Conservation (phyloP, 2,888 invertebrate genomes). For the Bembecia ichneumoniformis region DNA sequence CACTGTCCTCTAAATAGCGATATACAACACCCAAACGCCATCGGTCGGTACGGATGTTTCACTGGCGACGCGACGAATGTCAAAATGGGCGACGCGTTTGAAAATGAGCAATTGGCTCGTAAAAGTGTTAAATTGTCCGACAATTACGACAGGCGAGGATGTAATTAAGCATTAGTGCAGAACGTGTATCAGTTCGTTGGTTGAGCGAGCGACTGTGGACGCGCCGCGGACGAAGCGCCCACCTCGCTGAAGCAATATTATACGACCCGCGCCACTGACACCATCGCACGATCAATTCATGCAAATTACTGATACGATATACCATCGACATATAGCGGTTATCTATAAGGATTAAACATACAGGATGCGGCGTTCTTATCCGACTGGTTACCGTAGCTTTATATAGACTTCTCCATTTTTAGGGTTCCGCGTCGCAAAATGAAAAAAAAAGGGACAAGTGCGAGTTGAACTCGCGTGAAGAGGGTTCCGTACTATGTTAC, state of each 20-base stretch:
- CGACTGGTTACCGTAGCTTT: too few relatives aligned
- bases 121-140: constrained; percentile 43
- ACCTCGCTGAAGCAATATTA: constrained; percentile 1
- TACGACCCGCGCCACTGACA: constrained; percentile 32
- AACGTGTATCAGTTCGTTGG: constrained; percentile 66
- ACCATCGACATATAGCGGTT: constrained; percentile 21
- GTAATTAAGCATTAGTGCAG: constrained; percentile 57
- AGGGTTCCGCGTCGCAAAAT: too few relatives aligned
- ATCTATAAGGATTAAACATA: too few relatives aligned
- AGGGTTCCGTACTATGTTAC: too few relatives aligned
- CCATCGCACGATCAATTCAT: constrained; percentile 64
- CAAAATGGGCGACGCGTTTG: constrained; percentile 28
- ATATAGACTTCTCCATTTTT: too few relatives aligned
- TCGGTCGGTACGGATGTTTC: constrained; percentile 21
- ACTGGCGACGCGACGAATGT: constrained; percentile 16
- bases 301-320: constrained; percentile 61
- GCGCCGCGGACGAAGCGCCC: constrained; percentile 15
- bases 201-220: constrained; percentile 62
- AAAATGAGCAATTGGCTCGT: constrained; percentile 32
- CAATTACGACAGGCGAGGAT: constrained; percentile 54
- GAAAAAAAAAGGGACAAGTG: too few relatives aligned
- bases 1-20: constrained; percentile 46
- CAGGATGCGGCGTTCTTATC: too few relatives aligned
- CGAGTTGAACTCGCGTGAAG: too few relatives aligned
- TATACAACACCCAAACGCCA: constrained; percentile 35